Base-by-base conservation (phyloP, 2,797 vertebrate genomes). In the Columba guinea region DNA sequence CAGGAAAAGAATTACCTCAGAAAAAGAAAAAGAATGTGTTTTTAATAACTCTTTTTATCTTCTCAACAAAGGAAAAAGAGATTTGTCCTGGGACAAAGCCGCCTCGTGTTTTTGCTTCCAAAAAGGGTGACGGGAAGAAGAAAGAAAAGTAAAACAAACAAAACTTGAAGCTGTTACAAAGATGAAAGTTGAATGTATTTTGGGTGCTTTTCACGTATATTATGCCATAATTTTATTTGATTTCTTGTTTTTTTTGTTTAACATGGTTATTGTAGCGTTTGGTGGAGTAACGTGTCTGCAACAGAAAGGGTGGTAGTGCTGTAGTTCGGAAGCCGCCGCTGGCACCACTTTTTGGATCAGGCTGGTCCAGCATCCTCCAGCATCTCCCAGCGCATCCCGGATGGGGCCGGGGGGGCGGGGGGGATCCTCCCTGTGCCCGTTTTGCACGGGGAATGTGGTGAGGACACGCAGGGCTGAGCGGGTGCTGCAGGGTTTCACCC, bases 101-200 rank as follows among this genome's bases (percentile, higher is more conserved):
- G 80, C 90, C 84, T 96, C 60, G 9, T 59, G 62, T 16, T 1
- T 95, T 94, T 67, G 22, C 79, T 95, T 91, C 93, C 90, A 32
- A 83, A 81, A 84, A 70, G 68, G 79, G 64, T 53, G 87, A 63
- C 22, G 55, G 84, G 85, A 60, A 35, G 26, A 78, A 51, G 19
- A 30, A 75, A n/a, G 59, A 32, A 30, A 81, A 97, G 77, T 62
- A 97, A 92, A 98, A 98, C 94, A 65, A 70, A 58, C 97, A 56
- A 98, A 98, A 99, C 99, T 99, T 99, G 98, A 99, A 98, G 95
- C 98, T 98, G 98, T 98, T 98, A 98, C 98, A 98, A 98, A 99
- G 98, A 98, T 97, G 98, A 98, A 98, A 98, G 98, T 98, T 98
- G 99, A 99, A 99, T 99, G 99, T 99, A 99, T 98, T 99, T 98